phyloP scores from a whole-genome alignment of 2,113 vertebrate genomes.

The Caretta caretta region DNA sequence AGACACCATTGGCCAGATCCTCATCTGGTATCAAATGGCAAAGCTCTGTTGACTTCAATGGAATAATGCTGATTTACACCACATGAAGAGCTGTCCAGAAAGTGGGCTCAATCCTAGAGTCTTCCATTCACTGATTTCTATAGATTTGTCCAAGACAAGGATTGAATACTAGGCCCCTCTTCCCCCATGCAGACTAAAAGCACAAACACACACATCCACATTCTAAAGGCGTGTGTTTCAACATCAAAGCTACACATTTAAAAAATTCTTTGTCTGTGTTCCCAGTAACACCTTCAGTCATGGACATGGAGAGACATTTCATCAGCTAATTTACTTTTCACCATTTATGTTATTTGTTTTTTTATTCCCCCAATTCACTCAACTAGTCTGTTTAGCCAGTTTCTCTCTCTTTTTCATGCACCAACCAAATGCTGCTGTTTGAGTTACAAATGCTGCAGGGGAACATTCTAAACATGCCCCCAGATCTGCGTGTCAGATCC shows the following conservation, averaged over 20 bases:
- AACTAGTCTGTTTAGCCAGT: not conserved
- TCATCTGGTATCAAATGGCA: not conserved
- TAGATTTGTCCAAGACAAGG: not conserved
- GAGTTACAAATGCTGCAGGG: not conserved
- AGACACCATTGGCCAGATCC: constrained; percentile 7
- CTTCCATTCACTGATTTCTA: not conserved
- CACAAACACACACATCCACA: not conserved
- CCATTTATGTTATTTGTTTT: not conserved
- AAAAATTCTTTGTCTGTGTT: not conserved
- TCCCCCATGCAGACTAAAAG: not conserved
- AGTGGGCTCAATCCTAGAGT: not conserved
- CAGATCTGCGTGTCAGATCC: not conserved
- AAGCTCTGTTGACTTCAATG: not conserved
- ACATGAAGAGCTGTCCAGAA: not conserved
- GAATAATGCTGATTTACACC: constrained; percentile 2
- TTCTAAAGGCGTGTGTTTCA: not conserved
- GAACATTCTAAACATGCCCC: not conserved
- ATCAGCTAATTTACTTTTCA: not conserved
- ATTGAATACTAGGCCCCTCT: not conserved
- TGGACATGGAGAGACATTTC: not conserved
- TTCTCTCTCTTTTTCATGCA: not conserved
- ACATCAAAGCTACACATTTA: not conserved
- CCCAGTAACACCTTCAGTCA: not conserved
- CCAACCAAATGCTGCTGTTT: not conserved
- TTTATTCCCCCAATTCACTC: not conserved